These are phyloP conservation scores for Poicephalus gulielmi DNA, from an alignment of 2,113 vertebrate genomes.

Conservation along the genomic window DNA sequence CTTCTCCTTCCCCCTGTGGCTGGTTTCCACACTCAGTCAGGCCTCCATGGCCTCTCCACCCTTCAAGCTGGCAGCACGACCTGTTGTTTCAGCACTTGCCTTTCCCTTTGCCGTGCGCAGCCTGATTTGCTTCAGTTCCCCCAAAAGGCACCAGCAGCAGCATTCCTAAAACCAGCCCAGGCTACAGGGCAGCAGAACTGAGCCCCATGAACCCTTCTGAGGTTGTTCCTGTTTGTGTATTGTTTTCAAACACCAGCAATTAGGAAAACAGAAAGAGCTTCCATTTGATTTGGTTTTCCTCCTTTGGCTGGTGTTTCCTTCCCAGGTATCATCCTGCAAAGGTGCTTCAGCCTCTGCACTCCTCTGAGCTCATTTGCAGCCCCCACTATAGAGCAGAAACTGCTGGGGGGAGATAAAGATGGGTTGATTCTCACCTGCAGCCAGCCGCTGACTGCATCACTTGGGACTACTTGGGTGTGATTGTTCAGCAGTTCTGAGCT, in stretches of 20 bases:
- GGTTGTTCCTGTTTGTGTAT: background rate
- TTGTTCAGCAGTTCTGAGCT: background rate
- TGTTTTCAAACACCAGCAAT: background rate
- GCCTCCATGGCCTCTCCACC: background rate
- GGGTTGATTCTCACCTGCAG: rapidly evolving
- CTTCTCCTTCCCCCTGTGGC: background rate
- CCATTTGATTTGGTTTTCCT: slow-evolving; percentile 20
- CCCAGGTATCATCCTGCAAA: background rate
- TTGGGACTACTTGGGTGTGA: background rate
- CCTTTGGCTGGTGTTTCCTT: background rate
- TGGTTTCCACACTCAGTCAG: background rate
- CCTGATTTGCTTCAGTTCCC: background rate
- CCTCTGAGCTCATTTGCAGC: background rate
- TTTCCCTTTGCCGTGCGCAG: background rate
- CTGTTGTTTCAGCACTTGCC: background rate
- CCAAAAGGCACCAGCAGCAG: background rate
- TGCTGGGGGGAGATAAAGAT: rapidly evolving
- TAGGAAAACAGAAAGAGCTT: background rate
- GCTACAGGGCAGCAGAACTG: background rate
- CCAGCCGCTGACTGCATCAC: background rate
- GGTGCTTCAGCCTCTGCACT: background rate
- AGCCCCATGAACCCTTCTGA: background rate
- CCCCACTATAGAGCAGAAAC: background rate
- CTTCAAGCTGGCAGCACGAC: background rate
- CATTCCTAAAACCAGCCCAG: background rate